Base-by-base conservation (phyloP, 2,113 vertebrate genomes). In the Caracal caracal region DNA sequence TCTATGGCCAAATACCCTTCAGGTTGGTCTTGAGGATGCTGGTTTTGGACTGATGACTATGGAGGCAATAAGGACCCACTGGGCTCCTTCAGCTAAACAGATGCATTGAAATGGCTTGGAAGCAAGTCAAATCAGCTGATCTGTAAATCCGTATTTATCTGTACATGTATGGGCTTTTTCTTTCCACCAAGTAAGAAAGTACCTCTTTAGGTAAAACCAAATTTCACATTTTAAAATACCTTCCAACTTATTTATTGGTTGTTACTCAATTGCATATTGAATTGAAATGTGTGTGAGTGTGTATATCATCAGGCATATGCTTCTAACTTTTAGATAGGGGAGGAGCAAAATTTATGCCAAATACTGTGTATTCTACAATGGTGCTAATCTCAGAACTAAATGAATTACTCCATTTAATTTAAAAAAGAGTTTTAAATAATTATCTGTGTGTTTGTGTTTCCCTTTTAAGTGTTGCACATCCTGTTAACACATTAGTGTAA, bases 231-330 rank as follows among this genome's bases (percentile, higher is more conserved):
- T 94, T 59, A 30, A 68, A 97, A 88, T 97, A 98, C 61, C 81
- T 81, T 98, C 96, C 96, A 97, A 97, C 90, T 98, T 99, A 99
- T 99, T 99, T 99, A 99, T 99, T 98, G 78, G 97, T 99, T 98
- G 98, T 98, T 99, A 99, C 98, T 98, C 98, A 98, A 98, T 96
- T 99, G 97, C 97, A 93, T 98, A 85, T 96, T n/a, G n/a, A n/a
- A n/a, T n/a, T 87, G 47, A 73, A 43, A 20, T 70, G 51, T 93
- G 59, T 28, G 24, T 70, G 8, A 90, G 70, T 85, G 98, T 98
- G 97, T 98, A 90, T 98, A 92, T 98, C 96, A 98, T 93, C 59
- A 97, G 97, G 98, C 94, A 96, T 96, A 95, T 97, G 98, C 96
- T 98, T 97, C 87, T 20, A 96, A 88, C 90, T 95, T 97, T 97